Conservation (phyloP, 2,113 vertebrate genomes). For the Ictalurus furcatus region DNA sequence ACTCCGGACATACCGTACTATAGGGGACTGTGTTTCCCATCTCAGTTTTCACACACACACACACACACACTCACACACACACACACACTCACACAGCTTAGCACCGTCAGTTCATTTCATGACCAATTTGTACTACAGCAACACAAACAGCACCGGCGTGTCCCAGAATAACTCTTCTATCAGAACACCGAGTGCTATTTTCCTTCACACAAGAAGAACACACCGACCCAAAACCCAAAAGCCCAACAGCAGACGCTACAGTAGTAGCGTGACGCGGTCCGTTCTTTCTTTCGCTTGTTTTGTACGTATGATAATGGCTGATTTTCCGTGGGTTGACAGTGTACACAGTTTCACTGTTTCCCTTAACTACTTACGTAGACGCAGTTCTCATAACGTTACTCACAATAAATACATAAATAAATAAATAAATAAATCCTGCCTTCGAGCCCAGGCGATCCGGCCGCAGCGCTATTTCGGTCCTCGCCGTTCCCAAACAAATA, state of each 20-base stretch:
- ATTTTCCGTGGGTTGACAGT: not conserved
- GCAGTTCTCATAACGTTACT: not conserved
- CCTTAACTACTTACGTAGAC: not conserved
- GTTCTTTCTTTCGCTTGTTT: not conserved
- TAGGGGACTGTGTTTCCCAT: too few relatives aligned
- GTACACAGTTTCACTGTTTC: not conserved
- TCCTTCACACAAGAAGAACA: not conserved
- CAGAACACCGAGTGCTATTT: not conserved
- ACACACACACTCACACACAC: not conserved
- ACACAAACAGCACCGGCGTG: not conserved
- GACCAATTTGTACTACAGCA: not conserved
- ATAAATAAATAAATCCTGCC: not conserved
- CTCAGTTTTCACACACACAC: not conserved
- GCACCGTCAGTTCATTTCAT: not conserved
- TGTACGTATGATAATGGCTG: not conserved
- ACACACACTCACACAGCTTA: not conserved
- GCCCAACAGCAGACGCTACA: not conserved
- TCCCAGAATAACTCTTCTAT: not conserved
- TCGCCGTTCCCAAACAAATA: not conserved
- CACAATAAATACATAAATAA: not conserved
- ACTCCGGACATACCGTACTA: too few relatives aligned
- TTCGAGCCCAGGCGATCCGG: too few relatives aligned
- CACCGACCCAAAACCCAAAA: too few relatives aligned
- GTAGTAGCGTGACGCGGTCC: not conserved
- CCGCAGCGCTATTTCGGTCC: not conserved